A percentile compares a stretch with the other conserved stretches of the same genome.
Evolutionary conservation across 2,888 invertebrate species (phyloP).

Genomic region (Cantharis flavilabris): DNA sequence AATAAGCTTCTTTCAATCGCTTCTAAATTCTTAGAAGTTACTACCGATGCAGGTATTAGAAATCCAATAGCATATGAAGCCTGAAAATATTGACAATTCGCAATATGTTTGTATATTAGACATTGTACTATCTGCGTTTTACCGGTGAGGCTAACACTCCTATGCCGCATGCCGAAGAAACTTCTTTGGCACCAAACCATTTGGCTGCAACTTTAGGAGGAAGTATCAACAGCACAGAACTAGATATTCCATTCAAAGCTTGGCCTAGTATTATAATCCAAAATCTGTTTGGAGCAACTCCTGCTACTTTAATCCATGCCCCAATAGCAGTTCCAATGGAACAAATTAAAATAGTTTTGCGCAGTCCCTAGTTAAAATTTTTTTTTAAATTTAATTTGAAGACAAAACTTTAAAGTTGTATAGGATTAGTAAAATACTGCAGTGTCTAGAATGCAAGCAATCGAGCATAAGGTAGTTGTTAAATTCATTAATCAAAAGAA

Average conservation of each 20-base stretch:
- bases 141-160: background rate
- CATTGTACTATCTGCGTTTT: background rate
- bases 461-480: too few species aligned
- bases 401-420: too few species aligned
- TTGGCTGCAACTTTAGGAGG: background rate
- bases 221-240: background rate
- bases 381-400: too few species aligned
- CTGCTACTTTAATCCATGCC: background rate
- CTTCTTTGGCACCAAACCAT: background rate
- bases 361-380: background rate
- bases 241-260: background rate
- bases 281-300: background rate
- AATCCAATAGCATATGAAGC: background rate
- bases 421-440: too few species aligned
- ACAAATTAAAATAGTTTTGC: background rate
- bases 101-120: background rate
- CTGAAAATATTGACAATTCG: background rate
- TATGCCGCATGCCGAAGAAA: background rate
- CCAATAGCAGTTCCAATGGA: background rate
- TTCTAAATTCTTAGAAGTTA: background rate
- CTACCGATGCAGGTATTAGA: background rate
- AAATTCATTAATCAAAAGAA: too few species aligned
- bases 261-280: background rate
- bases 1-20: background rate
- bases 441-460: too few species aligned